A percentile compares a stretch with the other conserved stretches of the same genome.
Evolutionary conservation across 2,888 invertebrate genomes (phyloP).

Genomic region (Heliconius aoede): DNA sequence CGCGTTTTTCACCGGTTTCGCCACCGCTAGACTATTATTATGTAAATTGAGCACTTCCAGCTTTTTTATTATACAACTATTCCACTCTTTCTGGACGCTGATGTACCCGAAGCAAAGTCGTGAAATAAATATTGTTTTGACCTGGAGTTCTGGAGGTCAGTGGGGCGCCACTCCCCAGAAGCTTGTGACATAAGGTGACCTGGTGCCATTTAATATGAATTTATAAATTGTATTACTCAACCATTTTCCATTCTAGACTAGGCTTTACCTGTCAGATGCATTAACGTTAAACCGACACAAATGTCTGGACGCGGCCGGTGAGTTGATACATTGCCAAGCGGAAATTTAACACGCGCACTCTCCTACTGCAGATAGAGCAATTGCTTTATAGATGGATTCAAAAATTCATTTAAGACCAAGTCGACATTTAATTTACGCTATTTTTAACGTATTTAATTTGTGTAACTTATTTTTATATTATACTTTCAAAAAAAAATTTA

Average conservation of each 20-base stretch:
- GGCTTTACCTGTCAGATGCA: slow-evolving; percentile 9
- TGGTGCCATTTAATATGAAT: no score
- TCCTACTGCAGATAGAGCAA: background rate
- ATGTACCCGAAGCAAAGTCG: background rate
- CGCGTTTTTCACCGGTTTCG: background rate
- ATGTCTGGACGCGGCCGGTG: no score
- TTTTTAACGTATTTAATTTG: no score
- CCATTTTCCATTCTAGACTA: background rate
- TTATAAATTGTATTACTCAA: background rate
- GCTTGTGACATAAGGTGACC: background rate
- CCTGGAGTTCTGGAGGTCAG: background rate
- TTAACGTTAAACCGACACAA: slow-evolving; percentile 1
- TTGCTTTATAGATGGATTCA: no score
- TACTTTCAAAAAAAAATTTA: no score
- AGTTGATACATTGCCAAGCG: slow-evolving; percentile 18
- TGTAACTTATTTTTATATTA: no score
- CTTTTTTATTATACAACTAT: background rate
- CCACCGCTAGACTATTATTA: background rate
- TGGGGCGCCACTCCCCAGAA: background rate
- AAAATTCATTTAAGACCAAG: background rate
- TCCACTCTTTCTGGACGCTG: background rate
- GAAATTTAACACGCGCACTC: slow-evolving; percentile 17
- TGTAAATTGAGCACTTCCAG: slow-evolving; percentile 8
- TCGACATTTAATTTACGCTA: background rate
- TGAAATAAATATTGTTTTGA: background rate